Percentiles rank a stretch among this genome's conserved stretches.
Conservation (phyloP, 2,113 vertebrate species). For the Proterorhinus semilunaris region DNA sequence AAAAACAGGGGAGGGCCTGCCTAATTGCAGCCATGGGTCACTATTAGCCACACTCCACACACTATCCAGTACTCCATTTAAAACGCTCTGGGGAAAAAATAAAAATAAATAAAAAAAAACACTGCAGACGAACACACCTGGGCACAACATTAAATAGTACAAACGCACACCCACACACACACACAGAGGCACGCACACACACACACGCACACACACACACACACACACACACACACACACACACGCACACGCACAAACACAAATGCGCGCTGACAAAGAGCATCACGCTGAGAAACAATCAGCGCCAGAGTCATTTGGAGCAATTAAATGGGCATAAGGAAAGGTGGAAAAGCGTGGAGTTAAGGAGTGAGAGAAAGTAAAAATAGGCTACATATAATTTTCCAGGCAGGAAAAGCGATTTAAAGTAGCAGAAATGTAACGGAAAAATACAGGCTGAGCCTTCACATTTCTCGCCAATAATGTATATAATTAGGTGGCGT, state of each 20-base stretch:
- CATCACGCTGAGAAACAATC: slow-evolving; percentile 59
- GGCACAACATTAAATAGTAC: slow-evolving; percentile 17
- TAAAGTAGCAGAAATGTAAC: neutral
- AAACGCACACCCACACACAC: slow-evolving; percentile 9
- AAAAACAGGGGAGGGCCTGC: neutral
- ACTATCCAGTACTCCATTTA: slow-evolving; percentile 7
- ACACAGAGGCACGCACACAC: slow-evolving; percentile 3
- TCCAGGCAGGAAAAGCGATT: neutral
- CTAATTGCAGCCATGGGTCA: slow-evolving; percentile 34
- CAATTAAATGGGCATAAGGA: slow-evolving; percentile 43
- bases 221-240: slow-evolving; percentile 18
- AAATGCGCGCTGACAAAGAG: slow-evolving; percentile 24
- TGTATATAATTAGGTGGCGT: neutral
- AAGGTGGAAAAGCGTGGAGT: slow-evolving; percentile 15
- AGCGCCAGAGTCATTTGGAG: slow-evolving; percentile 48
- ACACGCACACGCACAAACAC: neutral
- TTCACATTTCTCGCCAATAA: neutral
- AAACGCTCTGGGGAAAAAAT: slow-evolving; percentile 18
- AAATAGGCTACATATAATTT: slow-evolving; percentile 7
- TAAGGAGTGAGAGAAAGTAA: slow-evolving; percentile 9
- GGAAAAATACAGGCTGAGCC: neutral
- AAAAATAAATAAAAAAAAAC: neutral
- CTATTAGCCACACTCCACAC: slow-evolving; percentile 23
- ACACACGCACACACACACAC: too few relatives aligned
- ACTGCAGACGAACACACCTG: slow-evolving; percentile 15